Evolutionary conservation across 92 coral and sea anemone genomes (phyloP).

Genomic region (Muricea muricata): DNA sequence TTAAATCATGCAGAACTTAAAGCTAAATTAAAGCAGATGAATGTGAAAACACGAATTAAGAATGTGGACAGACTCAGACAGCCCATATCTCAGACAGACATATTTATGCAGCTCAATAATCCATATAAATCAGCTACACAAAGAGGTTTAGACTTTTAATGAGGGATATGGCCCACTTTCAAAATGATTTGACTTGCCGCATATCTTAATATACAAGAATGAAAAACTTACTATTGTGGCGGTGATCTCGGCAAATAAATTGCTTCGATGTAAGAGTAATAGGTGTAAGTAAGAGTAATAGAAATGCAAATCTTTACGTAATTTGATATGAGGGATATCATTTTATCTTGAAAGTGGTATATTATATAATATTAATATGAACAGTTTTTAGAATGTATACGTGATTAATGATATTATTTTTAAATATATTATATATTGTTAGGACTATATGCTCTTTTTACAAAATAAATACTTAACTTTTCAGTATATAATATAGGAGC

Average conservation of each 20-base stretch:
- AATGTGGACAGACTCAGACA: slow-evolving; percentile 40
- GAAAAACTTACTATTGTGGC: neutral
- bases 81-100: slow-evolving; percentile 6
- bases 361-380: neutral
- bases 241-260: neutral
- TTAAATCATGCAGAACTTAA: slow-evolving; percentile 22
- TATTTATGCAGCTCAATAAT: slow-evolving; percentile 1
- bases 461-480: slow-evolving; percentile 17
- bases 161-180: neutral
- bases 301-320: neutral
- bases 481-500: slow-evolving; percentile 13
- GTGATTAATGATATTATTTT: neutral
- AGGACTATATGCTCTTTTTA: slow-evolving; percentile 14
- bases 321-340: neutral
- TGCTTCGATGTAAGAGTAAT: neutral
- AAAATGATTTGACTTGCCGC: neutral
- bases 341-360: neutral
- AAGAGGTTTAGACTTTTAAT: neutral
- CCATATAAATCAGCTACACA: neutral
- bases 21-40: slow-evolving; percentile 12
- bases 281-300: neutral
- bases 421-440: slow-evolving; percentile 15
- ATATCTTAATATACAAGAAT: neutral
- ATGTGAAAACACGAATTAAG: slow-evolving; percentile 5
- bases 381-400: neutral